phyloP scores from a whole-genome alignment of 2,797 vertebrate genomes.

The Ceyx erithaca region DNA sequence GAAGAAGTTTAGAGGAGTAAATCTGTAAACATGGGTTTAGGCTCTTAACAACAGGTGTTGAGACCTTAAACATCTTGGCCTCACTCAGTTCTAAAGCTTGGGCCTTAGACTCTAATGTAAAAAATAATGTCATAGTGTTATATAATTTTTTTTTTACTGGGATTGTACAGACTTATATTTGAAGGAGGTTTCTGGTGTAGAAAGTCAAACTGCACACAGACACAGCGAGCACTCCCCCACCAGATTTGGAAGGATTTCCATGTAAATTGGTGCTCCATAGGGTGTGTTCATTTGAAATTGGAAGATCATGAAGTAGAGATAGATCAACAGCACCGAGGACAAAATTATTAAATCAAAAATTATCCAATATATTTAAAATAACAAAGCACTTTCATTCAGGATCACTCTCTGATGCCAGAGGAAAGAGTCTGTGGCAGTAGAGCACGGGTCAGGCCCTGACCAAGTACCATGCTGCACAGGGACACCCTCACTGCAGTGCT shows the following conservation, averaged over 20 bases:
- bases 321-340: neutral
- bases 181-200: neutral
- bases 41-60: neutral
- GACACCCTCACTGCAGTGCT: neutral
- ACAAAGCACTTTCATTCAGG: neutral
- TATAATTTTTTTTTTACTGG: neutral
- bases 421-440: neutral
- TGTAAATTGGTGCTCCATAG: neutral
- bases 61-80: neutral
- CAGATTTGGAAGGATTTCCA: neutral
- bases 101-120: neutral
- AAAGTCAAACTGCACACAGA: neutral
- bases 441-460: neutral
- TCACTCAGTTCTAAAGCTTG: neutral
- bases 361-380: neutral
- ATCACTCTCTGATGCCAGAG: neutral
- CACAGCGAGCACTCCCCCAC: neutral
- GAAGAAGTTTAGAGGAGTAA: neutral
- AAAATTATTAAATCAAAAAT: neutral
- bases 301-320: neutral
- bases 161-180: neutral
- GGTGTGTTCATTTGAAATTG: neutral
- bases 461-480: neutral
- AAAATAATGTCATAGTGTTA: neutral
- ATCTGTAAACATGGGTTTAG: neutral